Evolutionary conservation across 2,888 invertebrate genomes (phyloP).

Genomic region (Dryococelus australis): DNA sequence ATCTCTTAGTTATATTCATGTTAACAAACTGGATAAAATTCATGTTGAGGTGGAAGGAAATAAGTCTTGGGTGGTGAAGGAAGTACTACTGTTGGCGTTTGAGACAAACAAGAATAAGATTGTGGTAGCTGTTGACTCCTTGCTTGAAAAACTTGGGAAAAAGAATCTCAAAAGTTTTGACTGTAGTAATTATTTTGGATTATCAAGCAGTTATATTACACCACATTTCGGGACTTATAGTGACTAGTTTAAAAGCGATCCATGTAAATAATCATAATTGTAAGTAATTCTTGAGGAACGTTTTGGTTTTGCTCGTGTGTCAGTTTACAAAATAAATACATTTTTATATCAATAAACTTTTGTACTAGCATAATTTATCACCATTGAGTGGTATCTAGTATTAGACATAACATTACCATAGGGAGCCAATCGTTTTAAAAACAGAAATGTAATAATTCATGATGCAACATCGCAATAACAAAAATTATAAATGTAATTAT

Average conservation of each 20-base stretch:
- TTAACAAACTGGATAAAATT: neutral
- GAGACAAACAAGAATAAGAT: neutral
- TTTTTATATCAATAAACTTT: too few species aligned
- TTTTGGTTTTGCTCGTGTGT: too few species aligned
- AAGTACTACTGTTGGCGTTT: neutral
- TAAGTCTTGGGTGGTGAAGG: neutral
- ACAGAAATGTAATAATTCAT: too few species aligned
- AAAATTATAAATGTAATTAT: too few species aligned
- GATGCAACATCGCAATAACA: too few species aligned
- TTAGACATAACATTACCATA: too few species aligned
- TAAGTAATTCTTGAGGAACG: too few species aligned
- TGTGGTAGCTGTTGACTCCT: neutral
- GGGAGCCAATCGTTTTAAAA: too few species aligned
- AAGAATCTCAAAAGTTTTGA: neutral
- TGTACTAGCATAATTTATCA: too few species aligned
- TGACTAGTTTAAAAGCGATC: neutral
- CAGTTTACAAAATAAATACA: too few species aligned
- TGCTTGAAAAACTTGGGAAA: neutral
- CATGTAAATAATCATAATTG: too few species aligned
- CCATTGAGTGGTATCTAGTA: too few species aligned
- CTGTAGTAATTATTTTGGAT: neutral
- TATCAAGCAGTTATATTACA: neutral
- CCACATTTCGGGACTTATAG: neutral
- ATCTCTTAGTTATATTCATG: neutral
- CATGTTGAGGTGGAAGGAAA: neutral